Evolutionary conservation across 2,113 vertebrate genomes (phyloP), one percentile per base, ranked within the genome.

Genomic region (Pipa parva): DNA sequence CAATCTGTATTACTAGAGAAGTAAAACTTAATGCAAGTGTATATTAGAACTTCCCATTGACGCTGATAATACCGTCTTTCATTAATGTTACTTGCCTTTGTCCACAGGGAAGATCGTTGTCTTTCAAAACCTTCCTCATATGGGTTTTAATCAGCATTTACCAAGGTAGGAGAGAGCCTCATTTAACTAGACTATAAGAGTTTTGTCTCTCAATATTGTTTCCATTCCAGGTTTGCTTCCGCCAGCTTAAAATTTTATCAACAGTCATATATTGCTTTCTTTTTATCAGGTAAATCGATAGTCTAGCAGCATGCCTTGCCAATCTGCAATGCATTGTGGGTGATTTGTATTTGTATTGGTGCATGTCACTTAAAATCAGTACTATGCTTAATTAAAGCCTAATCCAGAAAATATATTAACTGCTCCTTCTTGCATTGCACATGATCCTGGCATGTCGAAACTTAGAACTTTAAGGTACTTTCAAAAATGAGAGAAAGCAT

Each of bases 31-130:
- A 46, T 17, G 18, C 3, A 20, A 22, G 2, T 12, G 21, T 24
- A 22, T 12, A 20, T 20, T 49, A 49, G 2, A 18, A 20, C 22
- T 12, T n/a, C 22, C 18, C 12, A 22, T 22, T 49, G 2, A 49
- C 3, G 22, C 8, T 49, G 60, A 36, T 28, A 51, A 24, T 24
- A 49, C 57, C 60, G 62, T 49, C 63, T 66, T 50, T 51, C 24
- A 61, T 74, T 63, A n/a, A 49, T 45, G 33, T 33, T 31, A 57
- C n/a, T 13, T 73, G 0, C 31, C 12, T 72, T 70, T 33, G 74
- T 12, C 73, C 77, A 52, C 80, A 98, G 97, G 97, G 97, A 0
- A 91, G 97, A 63, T 93, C 95, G 4, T 82, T 98, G 63, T 99
- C 96, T 8, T 99, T 97, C 79, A 91, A 91, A 80, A 91, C 89